These are phyloP conservation scores for Manis pentadactyla DNA, from an alignment of 2,797 vertebrate species.

Conservation along the genomic window DNA sequence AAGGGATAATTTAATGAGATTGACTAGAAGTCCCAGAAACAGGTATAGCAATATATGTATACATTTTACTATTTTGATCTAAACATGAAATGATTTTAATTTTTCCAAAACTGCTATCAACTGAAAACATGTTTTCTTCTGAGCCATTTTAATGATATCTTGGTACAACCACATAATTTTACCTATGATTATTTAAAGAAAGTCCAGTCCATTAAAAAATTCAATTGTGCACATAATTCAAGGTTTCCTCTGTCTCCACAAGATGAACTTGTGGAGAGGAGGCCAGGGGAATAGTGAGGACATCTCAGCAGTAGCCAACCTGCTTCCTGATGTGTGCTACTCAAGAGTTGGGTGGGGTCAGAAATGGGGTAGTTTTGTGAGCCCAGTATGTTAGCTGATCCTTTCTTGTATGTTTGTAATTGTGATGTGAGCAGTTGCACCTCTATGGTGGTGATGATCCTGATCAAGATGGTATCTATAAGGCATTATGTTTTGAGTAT, in stretches of 20 bases:
- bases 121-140: not conserved
- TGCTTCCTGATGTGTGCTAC: not conserved
- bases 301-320: not conserved
- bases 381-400: not conserved
- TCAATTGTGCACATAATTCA: not conserved
- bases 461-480: not conserved
- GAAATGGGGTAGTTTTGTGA: not conserved
- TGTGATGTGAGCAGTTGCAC: not conserved
- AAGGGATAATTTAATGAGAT: not conserved
- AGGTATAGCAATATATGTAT: not conserved
- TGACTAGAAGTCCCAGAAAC: not conserved
- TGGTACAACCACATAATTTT: not conserved
- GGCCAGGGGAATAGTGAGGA: no score
- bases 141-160: not conserved
- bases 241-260: not conserved
- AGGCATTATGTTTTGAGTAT: not conserved
- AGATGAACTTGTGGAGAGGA: not conserved
- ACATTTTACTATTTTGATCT: not conserved
- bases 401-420: not conserved
- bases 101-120: not conserved
- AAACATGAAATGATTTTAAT: not conserved
- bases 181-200: not conserved
- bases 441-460: not conserved
- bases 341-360: not conserved
- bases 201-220: not conserved